phyloP scores from a whole-genome alignment of 1,140 invertebrate species.

The Eupeodes corollae region DNA sequence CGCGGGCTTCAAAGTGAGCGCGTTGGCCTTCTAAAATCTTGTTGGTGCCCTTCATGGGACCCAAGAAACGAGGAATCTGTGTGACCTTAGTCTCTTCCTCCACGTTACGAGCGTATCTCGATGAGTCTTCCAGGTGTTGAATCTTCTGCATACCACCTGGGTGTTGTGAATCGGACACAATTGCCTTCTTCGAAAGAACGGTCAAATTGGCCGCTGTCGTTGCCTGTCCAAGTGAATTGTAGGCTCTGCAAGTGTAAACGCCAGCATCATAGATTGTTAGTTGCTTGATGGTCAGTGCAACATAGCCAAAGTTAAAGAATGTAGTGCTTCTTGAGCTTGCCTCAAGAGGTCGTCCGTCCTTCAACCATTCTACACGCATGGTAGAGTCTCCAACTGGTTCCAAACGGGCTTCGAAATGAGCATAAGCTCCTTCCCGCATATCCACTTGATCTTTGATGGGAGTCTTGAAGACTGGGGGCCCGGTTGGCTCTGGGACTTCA shows the following conservation, averaged over 20 bases:
- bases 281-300: slow-evolving; percentile 90
- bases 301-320: slow-evolving; percentile 94
- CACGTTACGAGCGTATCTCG: slow-evolving; percentile 46
- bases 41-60: slow-evolving; percentile 77
- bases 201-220: slow-evolving; percentile 78
- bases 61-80: slow-evolving; percentile 73
- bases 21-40: slow-evolving; percentile 92
- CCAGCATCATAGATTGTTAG: slow-evolving; percentile 85
- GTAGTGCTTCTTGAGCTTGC: slow-evolving; percentile 87
- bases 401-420: slow-evolving; percentile 90
- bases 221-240: slow-evolving; percentile 78
- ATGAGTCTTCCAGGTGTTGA: slow-evolving; percentile 75
- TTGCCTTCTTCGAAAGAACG: slow-evolving; percentile 74
- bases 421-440: slow-evolving; percentile 84
- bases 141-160: slow-evolving; percentile 79
- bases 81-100: slow-evolving; percentile 65
- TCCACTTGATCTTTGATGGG: slow-evolving; percentile 82
- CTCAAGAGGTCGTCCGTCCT: slow-evolving; percentile 81
- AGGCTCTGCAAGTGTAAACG: slow-evolving; percentile 80
- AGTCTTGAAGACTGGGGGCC: slow-evolving; percentile 82
- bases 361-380: slow-evolving; percentile 89
- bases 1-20: slow-evolving; percentile 90
- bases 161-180: slow-evolving; percentile 76
- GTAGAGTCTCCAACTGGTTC: slow-evolving; percentile 87
- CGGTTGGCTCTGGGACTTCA: slow-evolving; percentile 63